Conservation (phyloP, 2,797 vertebrate species). For the Leucoraja ocellata region DNA sequence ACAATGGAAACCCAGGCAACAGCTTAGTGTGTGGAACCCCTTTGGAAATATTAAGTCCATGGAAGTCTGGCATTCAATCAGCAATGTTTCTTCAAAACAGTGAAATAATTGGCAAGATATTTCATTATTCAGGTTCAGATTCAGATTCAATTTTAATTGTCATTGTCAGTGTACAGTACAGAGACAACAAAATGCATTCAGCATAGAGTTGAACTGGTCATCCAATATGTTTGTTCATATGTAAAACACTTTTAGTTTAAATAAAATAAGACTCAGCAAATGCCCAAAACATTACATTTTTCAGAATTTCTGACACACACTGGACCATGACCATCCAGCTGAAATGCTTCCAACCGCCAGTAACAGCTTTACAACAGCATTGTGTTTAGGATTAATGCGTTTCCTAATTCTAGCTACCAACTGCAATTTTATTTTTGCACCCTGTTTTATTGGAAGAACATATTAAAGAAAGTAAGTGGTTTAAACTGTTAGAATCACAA, state of each 20-base stretch:
- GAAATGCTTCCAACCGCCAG: background rate
- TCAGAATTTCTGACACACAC: background rate
- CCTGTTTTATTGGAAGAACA: conserved; percentile 27
- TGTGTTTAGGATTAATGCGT: conserved; percentile 20
- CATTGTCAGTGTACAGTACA: too few relatives aligned
- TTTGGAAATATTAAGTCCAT: background rate
- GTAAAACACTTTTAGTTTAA: background rate
- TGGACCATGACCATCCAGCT: background rate
- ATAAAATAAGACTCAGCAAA: background rate
- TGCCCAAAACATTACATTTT: background rate
- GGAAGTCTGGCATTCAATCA: background rate
- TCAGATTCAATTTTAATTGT: too few relatives aligned
- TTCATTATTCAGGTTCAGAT: background rate
- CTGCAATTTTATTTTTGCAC: conserved; percentile 42
- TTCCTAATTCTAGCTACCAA: conserved; percentile 54
- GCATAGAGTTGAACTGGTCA: background rate
- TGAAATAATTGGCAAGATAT: background rate
- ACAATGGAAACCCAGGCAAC: background rate
- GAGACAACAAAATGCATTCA: too few relatives aligned
- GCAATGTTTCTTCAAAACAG: background rate
- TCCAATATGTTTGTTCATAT: background rate
- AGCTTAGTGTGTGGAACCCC: background rate
- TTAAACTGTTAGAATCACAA: background rate
- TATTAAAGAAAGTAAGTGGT: background rate
- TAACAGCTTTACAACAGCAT: conserved; percentile 1